phyloP scores from a whole-genome alignment of 1,140 invertebrate genomes.

The Drosophila chauvacae region DNA sequence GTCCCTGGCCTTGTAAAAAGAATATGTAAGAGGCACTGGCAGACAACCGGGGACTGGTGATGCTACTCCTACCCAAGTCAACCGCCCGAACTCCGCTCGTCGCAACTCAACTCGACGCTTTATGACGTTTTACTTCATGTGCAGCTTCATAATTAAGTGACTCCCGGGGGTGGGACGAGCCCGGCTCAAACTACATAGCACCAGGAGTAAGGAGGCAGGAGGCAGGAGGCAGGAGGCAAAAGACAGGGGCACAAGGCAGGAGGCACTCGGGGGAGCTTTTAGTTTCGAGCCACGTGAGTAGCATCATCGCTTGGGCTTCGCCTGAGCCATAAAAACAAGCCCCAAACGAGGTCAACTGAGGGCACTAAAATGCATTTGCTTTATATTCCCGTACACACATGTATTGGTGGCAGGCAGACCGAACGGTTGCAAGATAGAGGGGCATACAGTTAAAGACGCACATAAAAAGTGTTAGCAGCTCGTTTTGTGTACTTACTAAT shows the following conservation, averaged over 20 bases:
- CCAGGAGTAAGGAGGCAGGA: background rate
- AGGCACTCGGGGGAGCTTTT: slow-evolving; percentile 72
- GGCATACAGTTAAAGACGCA: slow-evolving; percentile 72
- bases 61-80: slow-evolving; percentile 66
- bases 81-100: slow-evolving; percentile 14
- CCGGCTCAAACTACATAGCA: slow-evolving; percentile 32
- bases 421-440: slow-evolving; percentile 2
- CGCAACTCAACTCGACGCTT: slow-evolving; percentile 73
- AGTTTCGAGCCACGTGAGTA: slow-evolving; percentile 81
- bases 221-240: background rate
- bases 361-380: slow-evolving; percentile 77
- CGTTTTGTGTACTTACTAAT: slow-evolving; percentile 82
- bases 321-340: slow-evolving; percentile 73
- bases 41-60: slow-evolving; percentile 57
- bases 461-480: slow-evolving; percentile 80
- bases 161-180: slow-evolving; percentile 33
- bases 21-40: slow-evolving; percentile 40
- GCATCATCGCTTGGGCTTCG: slow-evolving; percentile 69
- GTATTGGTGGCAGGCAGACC: background rate
- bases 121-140: slow-evolving; percentile 82
- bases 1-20: slow-evolving; percentile 16
- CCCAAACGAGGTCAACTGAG: slow-evolving; percentile 78
- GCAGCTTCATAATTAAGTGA: slow-evolving; percentile 82
- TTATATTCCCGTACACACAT: slow-evolving; percentile 28
- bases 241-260: background rate